A percentile compares a stretch with the other conserved stretches of the same genome.
phyloP scores from a whole-genome alignment of 2,888 invertebrate genomes.

The Lepidocyrtoides sp. region DNA sequence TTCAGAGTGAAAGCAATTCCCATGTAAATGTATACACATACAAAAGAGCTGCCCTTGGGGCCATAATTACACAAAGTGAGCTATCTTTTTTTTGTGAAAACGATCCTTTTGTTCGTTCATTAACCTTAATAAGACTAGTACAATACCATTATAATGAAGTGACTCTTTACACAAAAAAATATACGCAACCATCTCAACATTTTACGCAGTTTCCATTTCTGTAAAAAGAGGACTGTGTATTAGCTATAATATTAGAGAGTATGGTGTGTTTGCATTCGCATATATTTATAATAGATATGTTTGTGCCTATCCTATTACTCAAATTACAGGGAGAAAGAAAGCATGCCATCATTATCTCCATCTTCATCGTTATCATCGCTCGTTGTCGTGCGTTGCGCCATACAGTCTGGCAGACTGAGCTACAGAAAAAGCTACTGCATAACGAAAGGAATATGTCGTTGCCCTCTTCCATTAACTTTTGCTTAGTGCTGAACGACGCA shows the following conservation, averaged over 20 bases:
- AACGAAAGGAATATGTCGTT: background rate
- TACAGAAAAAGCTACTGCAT: background rate
- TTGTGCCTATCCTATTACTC: background rate
- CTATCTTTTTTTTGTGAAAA: background rate
- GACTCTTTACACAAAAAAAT: background rate
- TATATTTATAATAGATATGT: too few species aligned
- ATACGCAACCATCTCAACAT: background rate
- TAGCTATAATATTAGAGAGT: too few species aligned
- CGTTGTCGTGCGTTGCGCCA: background rate
- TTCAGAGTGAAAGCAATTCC: background rate
- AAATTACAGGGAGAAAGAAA: constrained; percentile 8
- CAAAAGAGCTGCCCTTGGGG: constrained; percentile 30
- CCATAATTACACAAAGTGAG: constrained; percentile 53
- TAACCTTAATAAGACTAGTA: constrained; percentile 25
- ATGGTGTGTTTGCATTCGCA: too few species aligned
- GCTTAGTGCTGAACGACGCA: background rate
- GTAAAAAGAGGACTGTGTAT: too few species aligned
- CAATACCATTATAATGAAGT: background rate
- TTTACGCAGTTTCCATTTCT: too few species aligned
- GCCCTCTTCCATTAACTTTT: background rate
- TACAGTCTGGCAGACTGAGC: background rate
- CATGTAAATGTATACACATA: background rate
- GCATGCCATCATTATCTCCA: constrained; percentile 14
- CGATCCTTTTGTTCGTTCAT: constrained; percentile 35
- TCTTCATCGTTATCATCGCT: background rate